Base-by-base conservation (phyloP, 2,888 invertebrate genomes). In the Andrena trimmerana region DNA sequence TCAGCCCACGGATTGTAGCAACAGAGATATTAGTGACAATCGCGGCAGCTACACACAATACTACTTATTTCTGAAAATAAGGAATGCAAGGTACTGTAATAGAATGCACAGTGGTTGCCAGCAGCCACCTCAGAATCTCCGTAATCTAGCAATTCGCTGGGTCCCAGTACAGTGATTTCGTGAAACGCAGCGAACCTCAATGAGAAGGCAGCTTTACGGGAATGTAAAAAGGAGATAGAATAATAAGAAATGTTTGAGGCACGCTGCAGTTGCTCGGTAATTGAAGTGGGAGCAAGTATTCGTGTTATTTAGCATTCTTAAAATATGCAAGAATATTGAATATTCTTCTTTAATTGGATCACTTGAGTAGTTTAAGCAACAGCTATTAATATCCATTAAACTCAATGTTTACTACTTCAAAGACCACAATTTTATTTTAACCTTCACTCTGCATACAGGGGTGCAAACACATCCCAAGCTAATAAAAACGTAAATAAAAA, bases 131-230 rank as follows among this genome's bases (percentile, higher is more conserved):
- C 48, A 76, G 78, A 78, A 78, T 78, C 76, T 78, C 78, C 54
- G 76, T 78, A 78, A 78, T 78, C 77, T 68, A 75, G 78, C 78
- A 78, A 76, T 78, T 78, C 68, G 54, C 76, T 48, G 50, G 27
- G 67, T 27, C 66, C 60, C 33, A 54, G 68, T 31, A 68, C 54
- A 68, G 62, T 76, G 76, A 75, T 76, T 78, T 63, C 63, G 48
- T 68, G 68, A 76, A 75, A 67, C 24, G 60, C 67, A 36, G 52
- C 42, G 29, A 67, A 62, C 29, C 20, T 62, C 52, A 75, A 75
- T 76, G 78, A 24, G 67, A 62, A 33, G 54, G 62, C 36, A 54
- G 52, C 50, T 52, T 62, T 31, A 27, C 29, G 27, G 54, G 24
- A 62, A 29, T 50, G 31, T 52, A 42, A 36, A 31, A 76, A 76